Conservation (phyloP, 2,797 vertebrate species). For the Sebastiscus tertius region DNA sequence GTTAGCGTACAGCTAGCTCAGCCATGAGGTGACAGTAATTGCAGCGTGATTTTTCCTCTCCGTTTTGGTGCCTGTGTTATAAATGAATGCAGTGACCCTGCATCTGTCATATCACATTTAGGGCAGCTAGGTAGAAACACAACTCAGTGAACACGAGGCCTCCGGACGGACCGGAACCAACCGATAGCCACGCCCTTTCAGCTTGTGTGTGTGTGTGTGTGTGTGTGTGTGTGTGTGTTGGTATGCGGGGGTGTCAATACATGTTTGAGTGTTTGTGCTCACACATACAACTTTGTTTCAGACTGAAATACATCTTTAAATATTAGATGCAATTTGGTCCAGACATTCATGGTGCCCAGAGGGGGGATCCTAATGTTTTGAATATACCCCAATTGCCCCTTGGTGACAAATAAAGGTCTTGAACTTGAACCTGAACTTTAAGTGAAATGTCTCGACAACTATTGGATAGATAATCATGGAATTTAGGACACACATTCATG, state of each 20-base stretch:
- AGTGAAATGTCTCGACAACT: neutral
- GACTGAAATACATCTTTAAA: neutral
- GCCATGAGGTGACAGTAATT: slow-evolving; percentile 57
- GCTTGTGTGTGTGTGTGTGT: neutral
- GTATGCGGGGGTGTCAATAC: neutral
- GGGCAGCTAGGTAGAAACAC: slow-evolving; percentile 19
- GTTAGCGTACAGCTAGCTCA: slow-evolving; percentile 35
- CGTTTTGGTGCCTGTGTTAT: slow-evolving; percentile 42
- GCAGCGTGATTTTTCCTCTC: slow-evolving; percentile 29
- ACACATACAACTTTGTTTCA: neutral
- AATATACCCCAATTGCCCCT: neutral
- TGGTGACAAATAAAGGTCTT: no score
- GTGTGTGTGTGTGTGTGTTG: neutral
- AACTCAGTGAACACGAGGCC: slow-evolving; percentile 21
- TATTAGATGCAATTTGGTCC: neutral
- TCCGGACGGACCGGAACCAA: neutral
- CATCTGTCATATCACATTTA: slow-evolving; percentile 62
- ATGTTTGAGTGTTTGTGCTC: neutral
- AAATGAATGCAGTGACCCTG: slow-evolving; percentile 57
- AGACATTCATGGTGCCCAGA: neutral
- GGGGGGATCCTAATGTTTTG: neutral
- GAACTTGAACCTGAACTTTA: no score
- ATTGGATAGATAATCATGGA: neutral
- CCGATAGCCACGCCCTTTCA: neutral
- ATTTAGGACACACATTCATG: neutral